These are phyloP conservation scores for Capreolus pygargus DNA, from an alignment of 2,113 vertebrate species.

Conservation along the genomic window DNA sequence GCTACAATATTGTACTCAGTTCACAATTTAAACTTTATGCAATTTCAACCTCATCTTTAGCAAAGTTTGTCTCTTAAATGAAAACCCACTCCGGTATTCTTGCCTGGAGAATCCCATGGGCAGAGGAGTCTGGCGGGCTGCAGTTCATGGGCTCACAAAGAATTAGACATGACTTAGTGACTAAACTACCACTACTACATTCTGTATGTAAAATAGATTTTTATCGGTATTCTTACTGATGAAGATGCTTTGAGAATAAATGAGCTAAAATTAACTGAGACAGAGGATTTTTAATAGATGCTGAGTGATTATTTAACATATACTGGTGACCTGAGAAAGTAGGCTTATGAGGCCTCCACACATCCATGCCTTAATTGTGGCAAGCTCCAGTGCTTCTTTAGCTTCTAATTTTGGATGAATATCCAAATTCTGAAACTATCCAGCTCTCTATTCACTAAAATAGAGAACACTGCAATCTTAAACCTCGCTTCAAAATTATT, in stretches of 20 bases:
- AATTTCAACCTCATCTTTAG: background rate
- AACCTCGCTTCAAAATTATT: conserved; percentile 6
- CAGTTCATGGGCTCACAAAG: background rate
- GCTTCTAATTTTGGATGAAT: conserved; percentile 33
- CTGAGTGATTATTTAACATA: background rate
- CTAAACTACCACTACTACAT: background rate
- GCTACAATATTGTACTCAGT: background rate
- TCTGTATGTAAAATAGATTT: background rate
- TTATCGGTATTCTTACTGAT: background rate
- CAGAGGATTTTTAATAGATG: background rate
- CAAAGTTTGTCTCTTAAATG: background rate
- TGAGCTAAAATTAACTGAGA: background rate
- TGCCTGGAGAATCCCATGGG: background rate
- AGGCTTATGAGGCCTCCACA: background rate
- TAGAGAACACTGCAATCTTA: conserved; percentile 14
- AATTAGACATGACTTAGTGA: background rate
- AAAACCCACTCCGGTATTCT: background rate
- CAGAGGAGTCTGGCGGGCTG: background rate
- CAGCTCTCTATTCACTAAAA: conserved; percentile 3
- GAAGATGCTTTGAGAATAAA: background rate
- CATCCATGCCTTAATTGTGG: background rate
- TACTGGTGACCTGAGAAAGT: background rate
- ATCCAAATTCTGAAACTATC: conserved; percentile 28
- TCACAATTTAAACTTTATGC: background rate
- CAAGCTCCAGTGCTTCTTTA: background rate